phyloP scores from a whole-genome alignment of 1,140 invertebrate genomes.

The Uloborus diversus region DNA sequence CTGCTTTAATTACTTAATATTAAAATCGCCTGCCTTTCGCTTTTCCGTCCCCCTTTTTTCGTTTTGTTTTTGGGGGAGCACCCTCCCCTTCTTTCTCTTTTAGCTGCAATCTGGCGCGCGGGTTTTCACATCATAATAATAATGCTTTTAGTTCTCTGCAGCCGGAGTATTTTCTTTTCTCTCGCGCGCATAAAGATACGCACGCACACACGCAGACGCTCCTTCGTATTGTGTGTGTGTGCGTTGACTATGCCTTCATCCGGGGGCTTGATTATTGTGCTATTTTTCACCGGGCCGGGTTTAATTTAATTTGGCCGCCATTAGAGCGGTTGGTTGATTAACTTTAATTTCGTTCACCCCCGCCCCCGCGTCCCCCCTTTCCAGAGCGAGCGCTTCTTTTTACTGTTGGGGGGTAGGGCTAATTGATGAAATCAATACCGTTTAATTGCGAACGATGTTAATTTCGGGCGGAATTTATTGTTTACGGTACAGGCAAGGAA shows the following conservation, averaged over 20 bases:
- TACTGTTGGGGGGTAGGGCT: constrained; percentile 49
- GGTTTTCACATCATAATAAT: constrained; percentile 56
- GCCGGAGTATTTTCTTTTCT: constrained; percentile 52
- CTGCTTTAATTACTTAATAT: constrained; percentile 57
- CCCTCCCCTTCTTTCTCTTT: not conserved
- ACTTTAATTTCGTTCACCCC: constrained; percentile 53
- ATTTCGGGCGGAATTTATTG: constrained; percentile 57
- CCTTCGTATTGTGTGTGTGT: constrained; percentile 53
- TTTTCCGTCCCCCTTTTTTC: not conserved
- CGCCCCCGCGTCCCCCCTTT: not conserved
- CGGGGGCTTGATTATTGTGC: constrained; percentile 51
- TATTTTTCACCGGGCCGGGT: constrained; percentile 55
- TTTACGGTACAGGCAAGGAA: constrained; percentile 42
- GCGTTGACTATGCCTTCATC: constrained; percentile 52
- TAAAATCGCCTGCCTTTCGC: constrained; percentile 44
- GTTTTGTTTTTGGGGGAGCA: constrained; percentile 4
- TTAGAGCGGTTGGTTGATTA: constrained; percentile 56
- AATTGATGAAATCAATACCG: constrained; percentile 58
- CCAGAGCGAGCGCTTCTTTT: constrained; percentile 30
- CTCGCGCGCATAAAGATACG: not conserved
- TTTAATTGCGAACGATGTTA: constrained; percentile 57
- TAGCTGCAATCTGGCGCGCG: not conserved
- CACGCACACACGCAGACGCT: not conserved
- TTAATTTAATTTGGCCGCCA: constrained; percentile 57
- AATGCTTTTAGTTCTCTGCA: constrained; percentile 22